phyloP scores from a whole-genome alignment of 2,797 vertebrate genomes.

The Corythornis leucogaster region DNA sequence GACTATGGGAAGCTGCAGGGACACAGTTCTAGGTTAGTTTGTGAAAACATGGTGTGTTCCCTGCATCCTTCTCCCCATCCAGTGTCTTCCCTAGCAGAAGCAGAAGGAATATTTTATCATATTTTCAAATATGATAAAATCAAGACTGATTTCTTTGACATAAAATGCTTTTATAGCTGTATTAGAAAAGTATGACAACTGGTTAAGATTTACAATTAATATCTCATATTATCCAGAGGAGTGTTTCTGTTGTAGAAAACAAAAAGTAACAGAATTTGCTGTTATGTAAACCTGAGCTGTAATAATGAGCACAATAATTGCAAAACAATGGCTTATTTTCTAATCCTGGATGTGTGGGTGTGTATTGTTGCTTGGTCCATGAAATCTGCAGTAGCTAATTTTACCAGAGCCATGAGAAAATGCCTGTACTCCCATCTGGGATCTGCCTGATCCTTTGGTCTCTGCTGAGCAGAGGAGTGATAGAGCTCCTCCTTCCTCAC shows the following conservation, averaged over 20 bases:
- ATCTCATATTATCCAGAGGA: neutral
- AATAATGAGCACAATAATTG: neutral
- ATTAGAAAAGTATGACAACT: neutral
- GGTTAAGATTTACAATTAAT: neutral
- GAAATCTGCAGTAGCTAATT: neutral
- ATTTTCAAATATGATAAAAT: neutral
- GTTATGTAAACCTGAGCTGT: neutral
- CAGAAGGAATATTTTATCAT: too few species aligned
- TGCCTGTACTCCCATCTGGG: neutral
- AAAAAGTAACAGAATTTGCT: too few species aligned
- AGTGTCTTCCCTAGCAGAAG: neutral
- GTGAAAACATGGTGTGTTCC: neutral
- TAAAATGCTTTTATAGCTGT: neutral
- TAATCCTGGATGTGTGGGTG: neutral
- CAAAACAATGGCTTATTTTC: neutral
- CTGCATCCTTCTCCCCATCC: neutral
- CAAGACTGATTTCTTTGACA: neutral
- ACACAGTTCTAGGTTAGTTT: neutral
- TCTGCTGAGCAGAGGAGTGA: neutral
- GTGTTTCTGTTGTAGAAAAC: neutral
- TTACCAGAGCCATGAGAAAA: neutral
- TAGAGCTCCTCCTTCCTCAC: neutral
- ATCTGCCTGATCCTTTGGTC: neutral
- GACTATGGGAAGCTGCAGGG: neutral
- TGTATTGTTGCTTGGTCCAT: neutral